These are phyloP conservation scores for Nixonia krombeini DNA, from an alignment of 1,140 invertebrate species.

Conservation along the genomic window DNA sequence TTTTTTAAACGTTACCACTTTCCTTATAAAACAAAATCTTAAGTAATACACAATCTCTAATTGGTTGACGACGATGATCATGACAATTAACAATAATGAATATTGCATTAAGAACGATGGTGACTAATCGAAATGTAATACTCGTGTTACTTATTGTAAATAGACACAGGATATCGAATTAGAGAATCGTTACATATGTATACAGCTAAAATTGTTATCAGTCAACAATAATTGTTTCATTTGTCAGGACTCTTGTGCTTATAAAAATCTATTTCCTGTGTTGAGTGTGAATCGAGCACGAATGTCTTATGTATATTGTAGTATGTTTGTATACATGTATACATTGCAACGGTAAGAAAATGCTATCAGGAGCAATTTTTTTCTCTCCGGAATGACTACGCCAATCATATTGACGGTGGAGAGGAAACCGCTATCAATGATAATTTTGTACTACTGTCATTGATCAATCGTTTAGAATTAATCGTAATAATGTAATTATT, in stretches of 20 bases:
- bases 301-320: conserved; percentile 45
- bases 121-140: conserved; percentile 26
- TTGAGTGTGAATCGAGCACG: conserved; percentile 36
- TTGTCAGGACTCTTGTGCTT: conserved; percentile 40
- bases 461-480: not conserved
- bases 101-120: conserved; percentile 5
- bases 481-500: conserved; percentile 6
- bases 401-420: conserved; percentile 2
- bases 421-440: conserved; percentile 15
- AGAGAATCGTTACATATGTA: conserved; percentile 20
- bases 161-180: conserved; percentile 45
- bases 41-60: not conserved
- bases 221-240: conserved; percentile 41
- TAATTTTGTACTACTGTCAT: conserved; percentile 35
- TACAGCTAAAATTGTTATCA: conserved; percentile 30
- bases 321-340: conserved; percentile 33
- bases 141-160: conserved; percentile 22
- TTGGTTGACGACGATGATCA: conserved; percentile 3
- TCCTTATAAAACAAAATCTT: no score
- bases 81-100: conserved; percentile 5
- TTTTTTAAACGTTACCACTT: no score
- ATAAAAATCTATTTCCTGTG: conserved; percentile 48
- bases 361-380: conserved; percentile 8
- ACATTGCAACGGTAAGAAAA: conserved; percentile 19
- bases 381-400: not conserved